These are phyloP conservation scores for Bradysia coprophila DNA, from an alignment of 1,140 invertebrate genomes.

Conservation along the genomic window DNA sequence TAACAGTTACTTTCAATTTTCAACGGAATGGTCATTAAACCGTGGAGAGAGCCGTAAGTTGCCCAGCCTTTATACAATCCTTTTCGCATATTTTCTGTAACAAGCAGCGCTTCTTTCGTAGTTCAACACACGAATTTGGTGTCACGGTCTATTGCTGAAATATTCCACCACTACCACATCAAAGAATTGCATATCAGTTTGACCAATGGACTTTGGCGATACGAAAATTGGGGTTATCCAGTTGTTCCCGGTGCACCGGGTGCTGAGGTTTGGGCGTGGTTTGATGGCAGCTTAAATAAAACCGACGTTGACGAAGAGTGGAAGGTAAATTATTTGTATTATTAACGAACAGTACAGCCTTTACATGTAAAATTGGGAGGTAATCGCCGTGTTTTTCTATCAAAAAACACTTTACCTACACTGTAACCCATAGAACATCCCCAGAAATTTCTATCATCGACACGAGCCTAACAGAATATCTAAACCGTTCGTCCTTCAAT, in stretches of 20 bases:
- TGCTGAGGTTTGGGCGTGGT: conserved; percentile 87
- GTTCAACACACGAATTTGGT: conserved; percentile 72
- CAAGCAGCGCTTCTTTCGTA: conserved; percentile 28
- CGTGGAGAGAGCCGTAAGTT: conserved; percentile 34
- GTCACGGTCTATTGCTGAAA: conserved; percentile 76
- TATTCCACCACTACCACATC: conserved; percentile 67
- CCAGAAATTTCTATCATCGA: too few relatives aligned
- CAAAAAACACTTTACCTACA: too few relatives aligned
- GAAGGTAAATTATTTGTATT: too few relatives aligned
- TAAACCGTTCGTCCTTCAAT: too few relatives aligned
- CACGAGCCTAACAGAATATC: too few relatives aligned
- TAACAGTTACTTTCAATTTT: conserved; percentile 74
- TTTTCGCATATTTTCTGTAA: conserved; percentile 3
- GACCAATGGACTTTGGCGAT: conserved; percentile 84
- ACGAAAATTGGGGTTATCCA: conserved; percentile 86
- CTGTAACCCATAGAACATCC: too few relatives aligned
- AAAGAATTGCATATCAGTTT: conserved; percentile 82
- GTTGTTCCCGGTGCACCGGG: conserved; percentile 73
- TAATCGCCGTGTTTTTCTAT: too few relatives aligned
- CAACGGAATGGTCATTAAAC: conserved; percentile 47
- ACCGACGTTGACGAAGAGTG: conserved; percentile 58
- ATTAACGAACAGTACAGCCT: too few relatives aligned
- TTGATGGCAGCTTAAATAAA: conserved; percentile 28
- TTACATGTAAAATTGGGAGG: too few relatives aligned
- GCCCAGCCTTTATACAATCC: too few relatives aligned